Base-by-base conservation (phyloP, 2,888 invertebrate species). In the Torymus tubicola region DNA sequence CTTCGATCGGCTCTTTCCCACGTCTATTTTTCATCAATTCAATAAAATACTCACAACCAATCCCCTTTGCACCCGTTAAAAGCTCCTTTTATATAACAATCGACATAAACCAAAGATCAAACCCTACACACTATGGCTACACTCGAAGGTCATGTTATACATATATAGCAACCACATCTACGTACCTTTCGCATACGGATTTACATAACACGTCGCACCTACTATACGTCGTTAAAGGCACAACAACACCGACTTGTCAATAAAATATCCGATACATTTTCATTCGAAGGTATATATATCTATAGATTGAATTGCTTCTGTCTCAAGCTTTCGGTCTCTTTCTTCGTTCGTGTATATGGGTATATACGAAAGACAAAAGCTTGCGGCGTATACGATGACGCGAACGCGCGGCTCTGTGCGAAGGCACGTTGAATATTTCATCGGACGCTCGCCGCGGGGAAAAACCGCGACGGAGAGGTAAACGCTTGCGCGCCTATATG, bases 381-480 rank as follows among this genome's bases (percentile, higher is more conserved):
- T 84, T 42, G 42, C 5, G 42, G 42, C 8, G 42, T 5, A 87
- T 5, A 87, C 86, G 87, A 87, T 86, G 86, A 87, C 86, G 85
- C 86, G 86, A 68, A 72, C 88, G 85, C 83, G 84, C 0, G 24
- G 24, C 24, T 24, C n/a, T n/a, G 2, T 21, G 31, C 8, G 8
- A 8, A 86, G 87, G 87, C 87, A 82, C 85, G 87, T 87, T 88
- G 89, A 88, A 89, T 89, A 89, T 89, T 89, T 89, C 89, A 89
- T 89, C 83, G 86, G 86, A 84, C 85, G 85, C 86, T 85, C 85
- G 81, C 84, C n/a, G n/a, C n/a, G n/a, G 84, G 42, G 42, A 42
- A 42, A 42, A 21, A 31, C 21, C 42, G 53, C 61, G 24, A 8
- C 42, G 55, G 64, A 42, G 42, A 42, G 42, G 10, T 8, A 8